Evolutionary conservation across 35 echinoderm and acorn worm species (phyloP), one percentile per base, ranked within the genome.

Genomic region (Diadema setosum): DNA sequence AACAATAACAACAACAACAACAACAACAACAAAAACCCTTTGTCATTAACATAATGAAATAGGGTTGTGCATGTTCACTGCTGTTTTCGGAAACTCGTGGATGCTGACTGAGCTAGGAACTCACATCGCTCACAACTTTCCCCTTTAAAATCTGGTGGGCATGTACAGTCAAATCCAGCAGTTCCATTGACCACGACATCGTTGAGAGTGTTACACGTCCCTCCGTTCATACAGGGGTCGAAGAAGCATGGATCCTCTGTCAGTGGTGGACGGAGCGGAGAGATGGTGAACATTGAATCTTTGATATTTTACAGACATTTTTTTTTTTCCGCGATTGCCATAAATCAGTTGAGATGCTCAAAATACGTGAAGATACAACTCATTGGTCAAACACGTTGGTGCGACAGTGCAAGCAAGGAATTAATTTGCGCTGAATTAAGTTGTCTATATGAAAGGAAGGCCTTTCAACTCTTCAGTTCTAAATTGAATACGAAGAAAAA

Each of bases 81-180:
- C 2, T 36, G 49, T 55, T 16, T 55, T 16, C 0, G 4, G 32
- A n/a, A n/a, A n/a, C n/a, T 39, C 17, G 31, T 39, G 20, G 73
- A 11, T 8, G 20, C 23, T 20, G 23, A 0, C 0, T 12, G 39
- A 46, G 3, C 33, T 33, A 85, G 2, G 23, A 20, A 16, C 81
- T 90, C 82, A 94, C 93, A 81, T 7, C 85, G 90, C 86, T 90
- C 82, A 73, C 94, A 96, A 43, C 56, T 87, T 36, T 85, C 81
- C 26, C 91, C 85, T n/a, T 88, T 59, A 43, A 81, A 93, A 36
- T 85, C 85, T n/a, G 57, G 59, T 8, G 42, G 85, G 29, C 91
- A 93, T 16, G 85, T 30, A 41, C 91, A 93, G 50, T 60, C 56
- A 24, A 88, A 93, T 29, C 52, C 70, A 74, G 86, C 70, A 15